Conservation (phyloP, 37 sponge, comb jelly and placozoan genomes). For the Axinella damicornis region DNA sequence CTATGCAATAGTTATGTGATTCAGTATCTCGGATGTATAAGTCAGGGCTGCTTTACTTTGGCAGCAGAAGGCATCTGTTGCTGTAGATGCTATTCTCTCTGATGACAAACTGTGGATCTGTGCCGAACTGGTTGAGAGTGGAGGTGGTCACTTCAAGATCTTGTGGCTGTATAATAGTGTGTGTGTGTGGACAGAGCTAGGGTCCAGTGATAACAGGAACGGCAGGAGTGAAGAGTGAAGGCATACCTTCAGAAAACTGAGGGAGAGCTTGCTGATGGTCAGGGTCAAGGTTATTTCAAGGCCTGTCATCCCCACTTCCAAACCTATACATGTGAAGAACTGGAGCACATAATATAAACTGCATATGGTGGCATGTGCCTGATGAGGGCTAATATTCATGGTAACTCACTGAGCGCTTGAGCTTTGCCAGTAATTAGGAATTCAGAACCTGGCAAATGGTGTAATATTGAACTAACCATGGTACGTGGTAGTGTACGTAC, state of each 20-base stretch:
- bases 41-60: conserved; percentile 57
- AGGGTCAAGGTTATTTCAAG: conserved; percentile 51
- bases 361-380: too few relatives aligned
- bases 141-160: conserved; percentile 54
- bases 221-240: not conserved
- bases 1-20: too few relatives aligned
- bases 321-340: too few relatives aligned
- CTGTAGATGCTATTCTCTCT: conserved; percentile 49
- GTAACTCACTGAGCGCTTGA: conserved; percentile 49
- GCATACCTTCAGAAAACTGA: conserved; percentile 38
- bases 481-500: not conserved
- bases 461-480: not conserved
- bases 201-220: not conserved
- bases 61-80: conserved; percentile 67
- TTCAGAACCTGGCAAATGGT: conserved; percentile 46
- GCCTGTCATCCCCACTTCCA: conserved; percentile 45
- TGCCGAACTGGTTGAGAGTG: conserved; percentile 34
- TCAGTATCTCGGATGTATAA: too few relatives aligned
- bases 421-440: conserved; percentile 45
- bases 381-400: not conserved
- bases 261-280: conserved; percentile 14
- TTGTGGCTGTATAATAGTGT: conserved; percentile 35
- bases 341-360: too few relatives aligned
- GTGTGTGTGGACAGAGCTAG: not conserved
- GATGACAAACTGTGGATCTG: conserved; percentile 16